Evolutionary conservation across 2,113 vertebrate genomes (phyloP).

Genomic region (Ammodytes dubius): DNA sequence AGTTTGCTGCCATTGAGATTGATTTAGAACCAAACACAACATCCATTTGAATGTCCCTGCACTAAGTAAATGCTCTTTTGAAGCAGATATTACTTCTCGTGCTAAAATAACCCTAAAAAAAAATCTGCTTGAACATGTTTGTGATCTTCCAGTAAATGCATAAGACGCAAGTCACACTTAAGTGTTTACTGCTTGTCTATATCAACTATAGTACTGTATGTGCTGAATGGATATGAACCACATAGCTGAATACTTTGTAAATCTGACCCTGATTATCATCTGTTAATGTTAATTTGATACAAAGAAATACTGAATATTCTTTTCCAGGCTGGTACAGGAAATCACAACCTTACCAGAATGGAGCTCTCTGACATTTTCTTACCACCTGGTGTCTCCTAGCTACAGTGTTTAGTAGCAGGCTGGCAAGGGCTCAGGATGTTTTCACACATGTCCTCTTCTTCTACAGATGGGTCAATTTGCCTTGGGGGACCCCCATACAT

Average conservation of each 20-base stretch:
- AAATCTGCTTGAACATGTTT: slow-evolving; percentile 12
- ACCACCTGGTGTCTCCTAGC: slow-evolving; percentile 31
- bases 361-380: slow-evolving; percentile 52
- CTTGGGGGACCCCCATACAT: slow-evolving; percentile 32
- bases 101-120: background rate
- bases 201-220: no score
- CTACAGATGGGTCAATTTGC: slow-evolving; percentile 58
- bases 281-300: slow-evolving; percentile 18
- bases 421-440: slow-evolving; percentile 28
- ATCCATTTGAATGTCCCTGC: background rate
- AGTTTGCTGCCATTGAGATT: background rate
- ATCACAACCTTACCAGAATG: slow-evolving; percentile 26
- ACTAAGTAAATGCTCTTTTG: slow-evolving; percentile 8
- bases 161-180: slow-evolving; percentile 26
- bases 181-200: slow-evolving; percentile 15
- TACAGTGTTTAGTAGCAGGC: slow-evolving; percentile 23
- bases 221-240: background rate
- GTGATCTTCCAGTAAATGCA: slow-evolving; percentile 34
- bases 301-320: slow-evolving; percentile 1
- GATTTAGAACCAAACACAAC: background rate
- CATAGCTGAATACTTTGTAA: background rate
- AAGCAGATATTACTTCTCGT: background rate
- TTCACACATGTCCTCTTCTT: slow-evolving; percentile 11
- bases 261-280: background rate
- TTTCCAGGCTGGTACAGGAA: slow-evolving; percentile 22